Conservation (phyloP, 2,797 vertebrate species). For the Anabas testudineus region DNA sequence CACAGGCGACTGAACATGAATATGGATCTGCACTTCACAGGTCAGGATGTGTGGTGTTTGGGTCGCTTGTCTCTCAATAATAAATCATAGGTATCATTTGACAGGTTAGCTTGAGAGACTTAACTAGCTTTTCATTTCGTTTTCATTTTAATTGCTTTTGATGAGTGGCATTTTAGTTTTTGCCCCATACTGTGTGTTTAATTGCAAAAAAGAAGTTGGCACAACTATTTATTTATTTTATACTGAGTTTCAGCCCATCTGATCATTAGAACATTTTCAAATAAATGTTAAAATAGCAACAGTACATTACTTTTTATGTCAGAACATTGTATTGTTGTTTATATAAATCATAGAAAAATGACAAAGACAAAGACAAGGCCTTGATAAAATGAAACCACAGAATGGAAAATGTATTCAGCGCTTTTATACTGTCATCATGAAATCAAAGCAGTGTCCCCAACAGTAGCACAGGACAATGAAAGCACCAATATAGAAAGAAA, state of each 20-base stretch:
- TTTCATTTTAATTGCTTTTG: not conserved
- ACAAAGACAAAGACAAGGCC: no score
- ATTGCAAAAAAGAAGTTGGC: no score
- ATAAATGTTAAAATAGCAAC: not conserved
- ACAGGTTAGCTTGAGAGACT: not conserved
- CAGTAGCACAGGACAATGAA: not conserved
- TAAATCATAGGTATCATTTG: not conserved
- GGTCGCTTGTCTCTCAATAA: not conserved
- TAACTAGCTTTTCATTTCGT: not conserved
- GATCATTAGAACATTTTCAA: not conserved
- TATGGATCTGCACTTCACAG: slow-evolving; percentile 27
- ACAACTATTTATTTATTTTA: no score
- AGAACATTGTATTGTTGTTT: no score
- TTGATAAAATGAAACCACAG: not conserved
- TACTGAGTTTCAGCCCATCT: no score
- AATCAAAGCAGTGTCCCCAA: not conserved
- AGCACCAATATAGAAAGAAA: not conserved
- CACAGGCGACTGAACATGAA: slow-evolving; percentile 11
- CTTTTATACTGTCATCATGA: not conserved
- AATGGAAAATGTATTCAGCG: not conserved
- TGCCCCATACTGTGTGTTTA: not conserved
- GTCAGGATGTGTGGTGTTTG: slow-evolving; percentile 14
- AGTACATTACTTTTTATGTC: not conserved
- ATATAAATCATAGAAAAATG: no score
- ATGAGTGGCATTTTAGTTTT: not conserved